Evolutionary conservation across 37 sponge, comb jelly and placozoan species (phyloP).

Genomic region (Aplysina aerophoba): DNA sequence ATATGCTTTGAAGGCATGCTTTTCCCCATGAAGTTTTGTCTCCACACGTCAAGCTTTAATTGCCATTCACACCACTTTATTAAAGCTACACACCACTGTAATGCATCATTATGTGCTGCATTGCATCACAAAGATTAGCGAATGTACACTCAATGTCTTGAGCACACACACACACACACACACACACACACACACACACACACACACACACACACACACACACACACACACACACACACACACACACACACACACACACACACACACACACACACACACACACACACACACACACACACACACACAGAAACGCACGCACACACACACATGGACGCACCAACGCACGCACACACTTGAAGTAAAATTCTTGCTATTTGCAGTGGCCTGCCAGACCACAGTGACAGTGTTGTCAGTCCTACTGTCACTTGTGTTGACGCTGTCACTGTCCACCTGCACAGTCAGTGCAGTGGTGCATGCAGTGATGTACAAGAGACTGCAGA

Average conservation of each 20-base stretch:
- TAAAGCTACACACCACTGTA: too few relatives aligned
- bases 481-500: too few relatives aligned
- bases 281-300: conserved; percentile 44
- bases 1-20: too few relatives aligned
- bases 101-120: too few relatives aligned
- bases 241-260: conserved; percentile 42
- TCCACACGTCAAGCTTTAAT: too few relatives aligned
- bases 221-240: conserved; percentile 36
- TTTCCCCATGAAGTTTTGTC: too few relatives aligned
- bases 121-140: conserved; percentile 21
- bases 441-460: too few relatives aligned
- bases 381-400: too few relatives aligned
- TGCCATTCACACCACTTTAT: too few relatives aligned
- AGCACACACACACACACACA: conserved; percentile 9
- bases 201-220: conserved; percentile 23
- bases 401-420: too few relatives aligned
- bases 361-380: not conserved
- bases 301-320: conserved; percentile 23
- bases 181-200: conserved; percentile 5
- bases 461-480: too few relatives aligned
- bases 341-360: conserved; percentile 13
- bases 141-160: not conserved
- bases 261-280: conserved; percentile 40
- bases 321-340: conserved; percentile 9
- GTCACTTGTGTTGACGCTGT: too few relatives aligned